A percentile compares a stretch with the other conserved stretches of the same genome.
Evolutionary conservation across 2,888 invertebrate genomes (phyloP).

Genomic region (Apeira syringaria): DNA sequence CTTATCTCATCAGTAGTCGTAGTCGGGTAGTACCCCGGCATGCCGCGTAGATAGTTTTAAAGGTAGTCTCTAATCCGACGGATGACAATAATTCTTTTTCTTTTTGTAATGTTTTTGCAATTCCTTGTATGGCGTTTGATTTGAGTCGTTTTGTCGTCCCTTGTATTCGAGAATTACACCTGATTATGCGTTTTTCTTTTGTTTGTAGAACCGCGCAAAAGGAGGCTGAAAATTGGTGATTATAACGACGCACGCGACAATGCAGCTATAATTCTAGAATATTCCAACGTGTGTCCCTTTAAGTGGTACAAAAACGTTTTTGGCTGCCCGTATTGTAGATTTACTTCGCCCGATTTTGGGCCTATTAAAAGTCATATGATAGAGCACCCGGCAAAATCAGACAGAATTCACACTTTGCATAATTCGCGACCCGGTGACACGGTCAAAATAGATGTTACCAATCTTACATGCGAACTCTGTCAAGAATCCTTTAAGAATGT

Average conservation of each 20-base stretch:
- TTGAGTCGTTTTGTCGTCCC: too few species aligned
- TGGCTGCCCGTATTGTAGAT: slow-evolving; percentile 59
- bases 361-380: slow-evolving; percentile 50
- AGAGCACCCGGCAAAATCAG: slow-evolving; percentile 43
- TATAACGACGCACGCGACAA: slow-evolving; percentile 17
- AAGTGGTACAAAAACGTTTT: slow-evolving; percentile 57
- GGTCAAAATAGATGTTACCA: slow-evolving; percentile 62
- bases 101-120: too few species aligned
- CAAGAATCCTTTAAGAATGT: slow-evolving; percentile 39
- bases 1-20: too few species aligned
- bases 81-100: too few species aligned
- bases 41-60: too few species aligned
- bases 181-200: slow-evolving; percentile 17
- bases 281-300: slow-evolving; percentile 68
- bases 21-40: too few species aligned
- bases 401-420: slow-evolving; percentile 40
- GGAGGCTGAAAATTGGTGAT: slow-evolving; percentile 13
- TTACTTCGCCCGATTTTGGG: slow-evolving; percentile 56
- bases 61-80: too few species aligned
- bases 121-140: too few species aligned
- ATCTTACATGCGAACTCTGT: slow-evolving; percentile 60
- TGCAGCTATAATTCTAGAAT: slow-evolving; percentile 43
- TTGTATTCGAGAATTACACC: slow-evolving; percentile 7
- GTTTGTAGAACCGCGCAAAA: slow-evolving; percentile 18
- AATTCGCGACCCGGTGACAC: slow-evolving; percentile 27